Conservation (phyloP, 2,888 invertebrate species). For the Mycogona germanica region DNA sequence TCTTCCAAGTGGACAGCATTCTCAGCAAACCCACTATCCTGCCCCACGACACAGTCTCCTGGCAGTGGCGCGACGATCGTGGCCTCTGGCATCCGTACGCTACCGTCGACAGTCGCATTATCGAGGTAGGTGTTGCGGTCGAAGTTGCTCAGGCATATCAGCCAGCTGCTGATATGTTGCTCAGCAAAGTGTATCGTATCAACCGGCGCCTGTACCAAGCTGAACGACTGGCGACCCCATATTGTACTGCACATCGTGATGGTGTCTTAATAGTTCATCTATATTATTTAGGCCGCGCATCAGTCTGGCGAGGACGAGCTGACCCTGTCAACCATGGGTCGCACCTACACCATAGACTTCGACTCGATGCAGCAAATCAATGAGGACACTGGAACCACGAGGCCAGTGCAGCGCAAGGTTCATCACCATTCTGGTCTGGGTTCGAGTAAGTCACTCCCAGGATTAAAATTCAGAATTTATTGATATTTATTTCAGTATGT, state of each 20-base stretch:
- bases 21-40: constrained; percentile 39
- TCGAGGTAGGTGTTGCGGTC: constrained; percentile 50
- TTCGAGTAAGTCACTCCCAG: constrained; percentile 15
- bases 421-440: constrained; percentile 25
- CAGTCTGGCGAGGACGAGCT: constrained; percentile 92
- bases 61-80: constrained; percentile 97
- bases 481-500: too few species aligned
- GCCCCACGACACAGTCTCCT: constrained; percentile 61
- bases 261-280: constrained; percentile 3
- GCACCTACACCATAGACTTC: constrained; percentile 92
- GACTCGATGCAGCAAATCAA: constrained; percentile 97
- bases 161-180: too few species aligned
- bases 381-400: constrained; percentile 90
- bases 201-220: too few species aligned
- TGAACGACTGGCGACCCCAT: too few species aligned
- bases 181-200: neutral
- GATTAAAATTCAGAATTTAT: neutral
- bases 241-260: too few species aligned
- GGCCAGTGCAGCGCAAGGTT: constrained; percentile 74
- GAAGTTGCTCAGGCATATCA: neutral
- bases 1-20: constrained; percentile 84
- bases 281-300: constrained; percentile 54
- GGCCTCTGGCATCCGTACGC: constrained; percentile 85
- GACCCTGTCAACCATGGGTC: constrained; percentile 76
- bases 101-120: constrained; percentile 80